Conservation (phyloP, 2,888 invertebrate genomes). For the Drosophila borborema region DNA sequence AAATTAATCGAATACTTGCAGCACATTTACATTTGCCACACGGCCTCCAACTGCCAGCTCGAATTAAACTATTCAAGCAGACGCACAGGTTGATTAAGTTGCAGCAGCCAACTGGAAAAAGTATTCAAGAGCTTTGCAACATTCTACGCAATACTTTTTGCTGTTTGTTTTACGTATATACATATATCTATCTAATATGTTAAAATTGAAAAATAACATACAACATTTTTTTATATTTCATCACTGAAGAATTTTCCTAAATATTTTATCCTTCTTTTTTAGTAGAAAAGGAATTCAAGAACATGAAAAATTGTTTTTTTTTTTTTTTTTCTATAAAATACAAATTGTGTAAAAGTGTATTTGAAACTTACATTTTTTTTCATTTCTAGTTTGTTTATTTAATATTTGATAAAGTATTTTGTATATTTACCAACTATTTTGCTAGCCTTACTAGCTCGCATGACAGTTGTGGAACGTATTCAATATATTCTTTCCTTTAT, state of each 20-base stretch:
- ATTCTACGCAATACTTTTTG: neutral
- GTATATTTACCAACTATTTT: neutral
- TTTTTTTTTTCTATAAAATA: neutral
- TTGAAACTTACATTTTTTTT: neutral
- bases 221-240: neutral
- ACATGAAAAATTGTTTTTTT: neutral
- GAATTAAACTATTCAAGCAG: conserved; percentile 30
- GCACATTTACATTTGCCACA: conserved; percentile 56
- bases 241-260: neutral
- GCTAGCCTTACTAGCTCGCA: neutral
- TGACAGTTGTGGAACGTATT: neutral
- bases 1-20: conserved; percentile 70
- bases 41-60: conserved; percentile 14
- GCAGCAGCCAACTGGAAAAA: neutral
- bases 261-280: neutral
- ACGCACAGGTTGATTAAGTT: conserved; percentile 9
- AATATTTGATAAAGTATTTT: neutral
- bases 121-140: conserved; percentile 28
- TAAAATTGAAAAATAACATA: neutral
- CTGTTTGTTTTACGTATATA: no score
- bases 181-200: neutral
- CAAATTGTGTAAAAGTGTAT: neutral
- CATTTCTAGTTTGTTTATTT: neutral
- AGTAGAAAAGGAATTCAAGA: neutral
- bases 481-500: neutral